Conservation (phyloP, 2,113 vertebrate species). For the Cavia aperea region DNA sequence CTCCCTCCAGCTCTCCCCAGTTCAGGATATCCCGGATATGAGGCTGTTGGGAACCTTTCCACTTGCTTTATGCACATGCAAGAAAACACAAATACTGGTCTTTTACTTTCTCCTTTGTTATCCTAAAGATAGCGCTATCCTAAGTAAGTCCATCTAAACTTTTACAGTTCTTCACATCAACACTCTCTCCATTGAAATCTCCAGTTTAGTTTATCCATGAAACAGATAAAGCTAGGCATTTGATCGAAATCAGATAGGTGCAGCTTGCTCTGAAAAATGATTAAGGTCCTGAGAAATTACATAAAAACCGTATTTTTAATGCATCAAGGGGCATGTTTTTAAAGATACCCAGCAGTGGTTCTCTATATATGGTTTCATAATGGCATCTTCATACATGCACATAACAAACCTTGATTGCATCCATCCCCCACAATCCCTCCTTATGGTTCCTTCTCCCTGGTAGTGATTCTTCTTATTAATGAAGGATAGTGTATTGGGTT, state of each 20-base stretch:
- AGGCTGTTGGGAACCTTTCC: accelerated
- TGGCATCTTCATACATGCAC: not conserved
- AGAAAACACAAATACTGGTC: not conserved
- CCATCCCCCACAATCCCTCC: not conserved
- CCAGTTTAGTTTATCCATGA: not conserved
- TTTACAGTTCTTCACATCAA: not conserved
- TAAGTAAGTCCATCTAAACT: not conserved
- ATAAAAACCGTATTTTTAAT: not conserved
- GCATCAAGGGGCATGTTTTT: not conserved
- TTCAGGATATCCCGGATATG: accelerated
- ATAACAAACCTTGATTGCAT: not conserved
- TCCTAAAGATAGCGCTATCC: not conserved
- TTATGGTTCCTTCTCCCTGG: too few relatives aligned
- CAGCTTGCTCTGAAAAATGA: not conserved
- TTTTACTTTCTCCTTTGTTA: too few relatives aligned
- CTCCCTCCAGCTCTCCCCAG: not conserved
- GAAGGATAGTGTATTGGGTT: accelerated
- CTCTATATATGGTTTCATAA: not conserved
- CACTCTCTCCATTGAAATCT: not conserved
- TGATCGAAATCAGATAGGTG: not conserved
- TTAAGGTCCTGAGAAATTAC: not conserved
- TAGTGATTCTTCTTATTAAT: accelerated
- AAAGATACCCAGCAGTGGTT: not conserved
- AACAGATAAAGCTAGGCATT: not conserved
- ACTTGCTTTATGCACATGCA: too few relatives aligned